Percentiles rank a stretch among this genome's conserved stretches.
These are phyloP conservation scores for Rhorus exstirpatorius DNA, from an alignment of 2,888 invertebrate genomes.

Conservation along the genomic window DNA sequence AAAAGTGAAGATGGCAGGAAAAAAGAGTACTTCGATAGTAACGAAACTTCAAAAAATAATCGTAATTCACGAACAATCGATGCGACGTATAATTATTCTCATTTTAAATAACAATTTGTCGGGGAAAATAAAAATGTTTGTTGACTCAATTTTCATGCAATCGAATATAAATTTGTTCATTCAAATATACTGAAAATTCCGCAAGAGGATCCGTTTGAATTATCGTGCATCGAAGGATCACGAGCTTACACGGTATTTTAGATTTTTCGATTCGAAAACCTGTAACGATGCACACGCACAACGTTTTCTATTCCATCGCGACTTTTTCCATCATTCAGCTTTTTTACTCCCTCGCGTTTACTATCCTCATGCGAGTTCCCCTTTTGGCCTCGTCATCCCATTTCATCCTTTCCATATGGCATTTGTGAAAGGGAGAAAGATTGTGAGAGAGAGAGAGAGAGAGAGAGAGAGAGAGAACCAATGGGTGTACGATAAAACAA, in stretches of 20 bases:
- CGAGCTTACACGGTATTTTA: too few relatives aligned
- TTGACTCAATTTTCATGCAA: background rate
- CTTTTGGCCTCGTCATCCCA: slow-evolving; percentile 36
- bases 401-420: slow-evolving; percentile 26
- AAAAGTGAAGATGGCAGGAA: slow-evolving; percentile 2
- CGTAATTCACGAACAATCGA: slow-evolving; percentile 7
- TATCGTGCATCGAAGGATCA: too few relatives aligned
- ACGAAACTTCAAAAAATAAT: slow-evolving; percentile 19
- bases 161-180: background rate
- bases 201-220: too few relatives aligned
- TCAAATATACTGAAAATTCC: too few relatives aligned
- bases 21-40: background rate
- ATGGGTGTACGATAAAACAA: slow-evolving; percentile 81
- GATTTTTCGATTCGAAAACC: too few relatives aligned
- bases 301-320: background rate
- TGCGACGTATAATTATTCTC: background rate
- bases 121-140: background rate
- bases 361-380: background rate
- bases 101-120: background rate
- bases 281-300: too few relatives aligned
- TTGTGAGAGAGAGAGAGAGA: background rate
- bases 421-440: slow-evolving; percentile 2
- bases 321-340: background rate
- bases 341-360: background rate
- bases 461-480: slow-evolving; percentile 5